Base-by-base conservation (phyloP, 2,888 invertebrate species). In the Eupithecia inturbata region DNA sequence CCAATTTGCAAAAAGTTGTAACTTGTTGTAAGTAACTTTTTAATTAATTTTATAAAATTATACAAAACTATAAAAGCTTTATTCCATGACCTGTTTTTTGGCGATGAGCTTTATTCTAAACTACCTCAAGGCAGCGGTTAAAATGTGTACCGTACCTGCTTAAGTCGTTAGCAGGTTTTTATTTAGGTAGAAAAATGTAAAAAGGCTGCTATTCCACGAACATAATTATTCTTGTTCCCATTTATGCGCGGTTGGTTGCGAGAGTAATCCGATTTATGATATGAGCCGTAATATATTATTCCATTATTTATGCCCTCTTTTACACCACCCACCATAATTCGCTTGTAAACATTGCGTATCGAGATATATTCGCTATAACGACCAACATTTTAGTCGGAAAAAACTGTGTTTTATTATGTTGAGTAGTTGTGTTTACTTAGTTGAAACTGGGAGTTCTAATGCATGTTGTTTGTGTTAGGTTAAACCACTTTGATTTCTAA, bases 201-300 rank as follows among this genome's bases (percentile, higher is more conserved):
- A 53, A 53, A 83, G 83, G 77, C 76, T 78, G 22, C 36, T 22
- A 22, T 82, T 86, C 80, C 82, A 82, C 88, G 86, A 90, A 87
- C 89, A 88, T 87, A 87, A 88, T 91, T 89, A 89, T 91, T 72
- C 88, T 86, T 84, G 84, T 88, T 87, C 86, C 87, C 87, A 87
- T 90, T 80, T 88, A 87, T 85, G 86, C 85, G 82, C 84, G 84
- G 86, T 82, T 84, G 82, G 85, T 83, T 80, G 83, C 83, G 83
- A 81, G 82, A 84, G 86, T 90, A 90, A 91, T 90, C 91, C 88
- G 91, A 91, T 92, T 92, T 91, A 90, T 90, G 89, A 87, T 87
- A 79, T 80, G 82, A 82, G 83, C 84, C 80, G n/a, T n/a, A n/a
- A n/a, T n/a, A 85, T 88, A 85, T 57, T 57, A 57, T 87, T 87